A percentile compares a stretch with the other conserved stretches of the same genome.
Evolutionary conservation across 2,888 invertebrate species (phyloP).

Genomic region (Incurvaria masculella): DNA sequence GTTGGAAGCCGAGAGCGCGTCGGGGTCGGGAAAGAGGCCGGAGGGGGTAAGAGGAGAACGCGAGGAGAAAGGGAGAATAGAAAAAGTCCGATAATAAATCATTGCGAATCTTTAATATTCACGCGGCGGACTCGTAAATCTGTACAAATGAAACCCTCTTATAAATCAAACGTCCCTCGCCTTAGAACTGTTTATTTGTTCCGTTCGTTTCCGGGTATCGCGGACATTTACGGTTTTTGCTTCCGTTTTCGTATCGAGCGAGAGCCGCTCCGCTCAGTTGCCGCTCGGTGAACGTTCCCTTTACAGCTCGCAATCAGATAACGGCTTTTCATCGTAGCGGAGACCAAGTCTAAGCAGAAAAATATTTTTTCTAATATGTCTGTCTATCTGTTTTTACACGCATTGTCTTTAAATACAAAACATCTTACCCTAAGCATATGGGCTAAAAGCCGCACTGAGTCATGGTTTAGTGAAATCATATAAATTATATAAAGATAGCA

Average conservation of each 20-base stretch:
- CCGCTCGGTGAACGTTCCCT: too few relatives aligned
- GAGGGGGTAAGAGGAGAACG: not conserved
- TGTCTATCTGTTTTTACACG: too few relatives aligned
- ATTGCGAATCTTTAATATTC: conserved; percentile 57
- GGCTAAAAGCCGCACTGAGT: too few relatives aligned
- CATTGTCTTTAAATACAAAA: too few relatives aligned
- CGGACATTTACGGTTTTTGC: not conserved
- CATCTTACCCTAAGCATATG: too few relatives aligned
- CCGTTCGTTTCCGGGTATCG: not conserved
- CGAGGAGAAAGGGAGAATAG: conserved; percentile 33
- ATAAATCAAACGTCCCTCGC: conserved; percentile 32
- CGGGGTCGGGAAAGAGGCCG: not conserved
- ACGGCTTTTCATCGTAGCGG: too few relatives aligned
- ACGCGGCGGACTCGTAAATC: conserved; percentile 49
- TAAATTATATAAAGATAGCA: too few relatives aligned
- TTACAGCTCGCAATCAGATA: too few relatives aligned
- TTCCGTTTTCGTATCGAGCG: not conserved
- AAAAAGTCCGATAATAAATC: conserved; percentile 58
- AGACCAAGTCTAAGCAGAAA: too few relatives aligned
- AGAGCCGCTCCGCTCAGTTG: too few relatives aligned
- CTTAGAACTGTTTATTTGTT: not conserved
- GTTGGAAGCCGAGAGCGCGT: not conserved
- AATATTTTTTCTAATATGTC: too few relatives aligned
- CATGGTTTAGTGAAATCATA: too few relatives aligned
- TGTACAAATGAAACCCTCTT: conserved; percentile 44